Evolutionary conservation across 2,888 invertebrate genomes (phyloP).

Genomic region (Patella caerulea): DNA sequence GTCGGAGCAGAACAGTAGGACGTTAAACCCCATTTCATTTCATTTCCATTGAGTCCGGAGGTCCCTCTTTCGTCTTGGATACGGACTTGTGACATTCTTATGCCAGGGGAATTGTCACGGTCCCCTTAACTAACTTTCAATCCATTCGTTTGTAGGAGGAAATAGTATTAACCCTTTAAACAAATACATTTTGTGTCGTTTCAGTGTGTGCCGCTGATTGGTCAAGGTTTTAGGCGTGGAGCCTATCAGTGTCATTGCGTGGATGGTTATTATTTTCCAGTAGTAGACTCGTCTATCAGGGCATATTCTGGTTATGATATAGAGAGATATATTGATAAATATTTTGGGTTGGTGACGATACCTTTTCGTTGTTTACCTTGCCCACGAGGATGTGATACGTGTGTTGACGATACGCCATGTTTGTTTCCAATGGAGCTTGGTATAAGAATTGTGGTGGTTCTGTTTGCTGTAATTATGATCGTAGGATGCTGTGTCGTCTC

Average conservation of each 20-base stretch:
- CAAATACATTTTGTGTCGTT: not conserved
- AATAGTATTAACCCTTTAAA: not conserved
- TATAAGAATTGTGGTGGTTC: slow-evolving; percentile 42
- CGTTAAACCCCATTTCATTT: too few relatives aligned
- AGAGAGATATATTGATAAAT: slow-evolving; percentile 42
- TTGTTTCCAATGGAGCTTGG: slow-evolving; percentile 46
- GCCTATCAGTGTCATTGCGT: slow-evolving; percentile 62
- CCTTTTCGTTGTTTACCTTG: slow-evolving; percentile 57
- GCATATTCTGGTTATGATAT: slow-evolving; percentile 57
- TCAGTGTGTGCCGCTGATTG: slow-evolving; percentile 57
- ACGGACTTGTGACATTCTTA: too few relatives aligned
- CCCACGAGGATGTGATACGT: slow-evolving; percentile 62
- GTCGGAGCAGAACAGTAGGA: too few relatives aligned
- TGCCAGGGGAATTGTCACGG: too few relatives aligned
- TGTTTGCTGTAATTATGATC: slow-evolving; percentile 43
- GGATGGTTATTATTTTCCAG: slow-evolving; percentile 67
- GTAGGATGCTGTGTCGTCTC: slow-evolving; percentile 40
- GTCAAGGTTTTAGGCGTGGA: slow-evolving; percentile 61
- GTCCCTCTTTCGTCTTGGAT: too few relatives aligned
- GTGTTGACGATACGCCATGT: slow-evolving; percentile 63
- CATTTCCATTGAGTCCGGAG: too few relatives aligned
- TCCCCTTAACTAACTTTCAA: too few relatives aligned
- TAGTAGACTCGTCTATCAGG: slow-evolving; percentile 31
- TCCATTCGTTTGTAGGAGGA: too few relatives aligned
- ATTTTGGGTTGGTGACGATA: slow-evolving; percentile 21